A percentile compares a stretch with the other conserved stretches of the same genome.
These are phyloP conservation scores for Naso thynnoides DNA, from an alignment of 2,797 vertebrate genomes.

Conservation along the genomic window DNA sequence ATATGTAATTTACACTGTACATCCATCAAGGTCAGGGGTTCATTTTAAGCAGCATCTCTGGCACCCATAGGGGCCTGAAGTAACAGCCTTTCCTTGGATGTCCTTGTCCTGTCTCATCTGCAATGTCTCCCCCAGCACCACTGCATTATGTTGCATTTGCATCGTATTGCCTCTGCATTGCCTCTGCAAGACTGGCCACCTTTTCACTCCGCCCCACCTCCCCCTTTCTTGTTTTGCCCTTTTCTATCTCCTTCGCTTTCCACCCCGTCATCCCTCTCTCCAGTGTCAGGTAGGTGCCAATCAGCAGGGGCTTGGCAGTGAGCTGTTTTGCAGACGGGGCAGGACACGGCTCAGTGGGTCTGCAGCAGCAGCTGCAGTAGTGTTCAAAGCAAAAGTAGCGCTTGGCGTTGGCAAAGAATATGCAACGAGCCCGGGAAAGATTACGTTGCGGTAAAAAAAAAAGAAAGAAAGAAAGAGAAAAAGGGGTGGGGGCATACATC, in stretches of 20 bases:
- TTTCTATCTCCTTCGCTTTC: constrained; percentile 1
- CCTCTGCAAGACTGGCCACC: constrained; percentile 66
- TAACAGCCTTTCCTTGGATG: constrained; percentile 39
- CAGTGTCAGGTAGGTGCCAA: constrained; percentile 45
- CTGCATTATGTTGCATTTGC: constrained; percentile 83
- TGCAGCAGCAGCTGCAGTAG: constrained; percentile 17
- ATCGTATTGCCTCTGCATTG: constrained; percentile 80
- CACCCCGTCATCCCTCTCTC: constrained; percentile 20
- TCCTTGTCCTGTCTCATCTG: constrained; percentile 69
- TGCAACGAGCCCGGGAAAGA: constrained; percentile 57
- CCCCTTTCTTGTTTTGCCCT: constrained; percentile 38
- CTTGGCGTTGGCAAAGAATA: constrained; percentile 42
- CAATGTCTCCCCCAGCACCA: constrained; percentile 64
- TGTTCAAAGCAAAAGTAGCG: constrained; percentile 16
- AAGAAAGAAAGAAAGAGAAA: neutral
- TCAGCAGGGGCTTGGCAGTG: constrained; percentile 51
- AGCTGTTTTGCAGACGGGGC: constrained; percentile 28
- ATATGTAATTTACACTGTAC: constrained; percentile 28
- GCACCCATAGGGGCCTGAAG: constrained; percentile 3
- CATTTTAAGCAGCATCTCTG: constrained; percentile 18
- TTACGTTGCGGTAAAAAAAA: constrained; percentile 61
- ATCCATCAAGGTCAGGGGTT: constrained; percentile 52
- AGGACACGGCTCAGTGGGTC: constrained; percentile 15
- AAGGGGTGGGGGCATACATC: constrained; percentile 54
- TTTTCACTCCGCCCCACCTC: neutral